Evolutionary conservation across 2,888 invertebrate genomes (phyloP).

Genomic region (Eupithecia exiguata): DNA sequence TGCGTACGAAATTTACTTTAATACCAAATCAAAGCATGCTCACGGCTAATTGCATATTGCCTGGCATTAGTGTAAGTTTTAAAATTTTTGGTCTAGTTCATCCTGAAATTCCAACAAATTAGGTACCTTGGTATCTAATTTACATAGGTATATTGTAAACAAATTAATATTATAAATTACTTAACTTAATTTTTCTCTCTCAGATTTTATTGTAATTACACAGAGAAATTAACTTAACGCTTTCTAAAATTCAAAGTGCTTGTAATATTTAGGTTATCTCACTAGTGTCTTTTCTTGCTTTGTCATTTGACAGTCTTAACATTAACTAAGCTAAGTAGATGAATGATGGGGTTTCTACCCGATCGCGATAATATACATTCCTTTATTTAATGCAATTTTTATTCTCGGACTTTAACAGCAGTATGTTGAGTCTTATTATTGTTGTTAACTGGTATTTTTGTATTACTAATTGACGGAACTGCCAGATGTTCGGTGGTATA

Average conservation of each 20-base stretch:
- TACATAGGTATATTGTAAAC: neutral
- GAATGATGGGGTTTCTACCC: neutral
- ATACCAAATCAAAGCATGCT: neutral
- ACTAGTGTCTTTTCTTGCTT: conserved; percentile 80
- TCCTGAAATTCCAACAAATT: neutral
- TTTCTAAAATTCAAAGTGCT: conserved; percentile 20
- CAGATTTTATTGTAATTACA: neutral
- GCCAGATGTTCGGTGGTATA: neutral
- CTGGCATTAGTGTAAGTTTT: neutral
- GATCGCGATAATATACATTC: neutral
- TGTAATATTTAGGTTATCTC: conserved; percentile 58
- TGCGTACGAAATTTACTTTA: conserved; percentile 3
- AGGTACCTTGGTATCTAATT: neutral
- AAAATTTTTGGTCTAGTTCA: neutral
- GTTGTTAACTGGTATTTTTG: neutral
- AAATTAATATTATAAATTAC: neutral
- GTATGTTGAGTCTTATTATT: neutral
- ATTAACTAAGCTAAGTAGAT: conserved; percentile 43
- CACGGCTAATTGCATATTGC: neutral
- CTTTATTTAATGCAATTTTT: neutral
- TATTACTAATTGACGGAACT: neutral
- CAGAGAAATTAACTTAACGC: neutral
- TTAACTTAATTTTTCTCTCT: neutral
- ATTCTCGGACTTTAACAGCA: neutral
- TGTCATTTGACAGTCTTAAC: conserved; percentile 49